Base-by-base conservation (phyloP, 2,888 invertebrate species). In the Thymelicus acteon region DNA sequence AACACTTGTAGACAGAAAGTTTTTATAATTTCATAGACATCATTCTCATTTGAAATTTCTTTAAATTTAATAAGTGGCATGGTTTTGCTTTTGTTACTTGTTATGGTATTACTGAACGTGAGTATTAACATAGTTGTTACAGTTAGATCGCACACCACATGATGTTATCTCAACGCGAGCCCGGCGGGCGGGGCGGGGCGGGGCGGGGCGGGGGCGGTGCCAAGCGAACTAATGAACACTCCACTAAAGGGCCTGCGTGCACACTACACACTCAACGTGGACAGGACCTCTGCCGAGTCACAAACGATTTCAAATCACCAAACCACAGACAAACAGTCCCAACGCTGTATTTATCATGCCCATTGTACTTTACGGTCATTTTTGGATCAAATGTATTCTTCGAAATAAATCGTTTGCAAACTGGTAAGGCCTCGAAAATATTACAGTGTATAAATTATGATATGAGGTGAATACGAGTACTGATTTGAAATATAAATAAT, bases 161-260 rank as follows among this genome's bases (percentile, higher is more conserved):
- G 57, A 61, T 66, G 72, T 75, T 77, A 77, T 77, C 78, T 80
- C 76, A 78, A 80, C 78, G 80, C 84, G 85, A 83, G 84, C 79
- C 81, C 82, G 78, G 77, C 67, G 19, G 78, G 77, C 67, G 19
- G 19, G 19, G 19, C 19, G 19, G 19, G 19, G 19, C 19, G 19
- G 75, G 82, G 80, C 85, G 81, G 82, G 82, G 80, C 79, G 74
- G 73, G 84, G 83, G 84, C 79, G 79, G 85, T 86, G 90, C 88
- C 73, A 90, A 90, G 91, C 91, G 74, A 85, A 89, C 83, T 84
- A 86, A 84, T 86, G 81, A 80, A 72, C 76, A 73, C 48, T 52
- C 15, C 52, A 52, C 52, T 52, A 52, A 73, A 12, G 61, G 65
- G 73, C 64, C 60, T 73, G 77, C 77, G 81, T 78, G 81, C 76